Percentiles rank a stretch among this genome's conserved stretches.
Conservation (phyloP, 2,113 vertebrate genomes). For the Ciconia boyciana region DNA sequence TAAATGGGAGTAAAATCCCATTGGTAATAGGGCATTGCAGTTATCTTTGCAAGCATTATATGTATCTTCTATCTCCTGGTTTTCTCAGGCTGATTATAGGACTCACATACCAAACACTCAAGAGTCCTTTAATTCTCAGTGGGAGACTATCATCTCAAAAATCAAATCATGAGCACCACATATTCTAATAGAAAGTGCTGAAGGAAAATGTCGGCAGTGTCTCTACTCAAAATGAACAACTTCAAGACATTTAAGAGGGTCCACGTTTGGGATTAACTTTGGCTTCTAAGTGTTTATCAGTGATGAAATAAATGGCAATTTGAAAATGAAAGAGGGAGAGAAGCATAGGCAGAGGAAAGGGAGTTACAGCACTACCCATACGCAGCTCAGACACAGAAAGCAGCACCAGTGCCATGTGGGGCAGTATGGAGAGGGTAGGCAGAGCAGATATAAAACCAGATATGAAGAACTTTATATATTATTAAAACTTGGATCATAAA, state of each 20-base stretch:
- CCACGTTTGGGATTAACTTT: not conserved
- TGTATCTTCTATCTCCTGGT: not conserved
- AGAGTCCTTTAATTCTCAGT: not conserved
- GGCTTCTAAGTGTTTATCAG: not conserved
- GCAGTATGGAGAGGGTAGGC: not conserved
- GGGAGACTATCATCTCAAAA: not conserved
- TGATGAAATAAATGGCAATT: not conserved
- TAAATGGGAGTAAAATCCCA: not conserved
- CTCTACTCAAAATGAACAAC: not conserved
- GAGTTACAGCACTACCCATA: not conserved
- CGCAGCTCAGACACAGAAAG: not conserved
- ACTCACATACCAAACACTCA: not conserved
- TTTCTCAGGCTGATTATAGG: not conserved
- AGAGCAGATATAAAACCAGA: not conserved
- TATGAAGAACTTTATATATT: not conserved
- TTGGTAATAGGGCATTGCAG: not conserved
- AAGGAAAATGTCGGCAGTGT: not conserved
- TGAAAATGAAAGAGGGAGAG: not conserved
- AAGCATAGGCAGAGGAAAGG: not conserved
- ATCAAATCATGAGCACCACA: not conserved
- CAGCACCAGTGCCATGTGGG: not conserved
- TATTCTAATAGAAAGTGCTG: not conserved
- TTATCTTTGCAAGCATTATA: not conserved
- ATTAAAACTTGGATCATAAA: not conserved
- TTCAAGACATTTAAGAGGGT: not conserved